Evolutionary conservation across 1,140 invertebrate genomes (phyloP).

Genomic region (Sesamia nonagrioides): DNA sequence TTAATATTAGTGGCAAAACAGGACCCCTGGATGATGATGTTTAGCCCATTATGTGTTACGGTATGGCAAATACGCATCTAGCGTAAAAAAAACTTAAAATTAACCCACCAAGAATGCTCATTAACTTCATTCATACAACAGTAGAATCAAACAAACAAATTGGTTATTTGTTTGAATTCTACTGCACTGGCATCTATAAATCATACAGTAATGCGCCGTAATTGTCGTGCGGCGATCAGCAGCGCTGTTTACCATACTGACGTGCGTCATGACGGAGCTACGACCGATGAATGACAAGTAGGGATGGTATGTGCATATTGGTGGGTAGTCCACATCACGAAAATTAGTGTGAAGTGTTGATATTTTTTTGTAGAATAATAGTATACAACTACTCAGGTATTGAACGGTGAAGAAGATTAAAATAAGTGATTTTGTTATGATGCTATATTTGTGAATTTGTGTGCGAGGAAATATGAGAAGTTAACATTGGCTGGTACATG

Average conservation of each 20-base stretch:
- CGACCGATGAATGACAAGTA: slow-evolving; percentile 19
- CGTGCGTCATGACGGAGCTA: slow-evolving; percentile 43
- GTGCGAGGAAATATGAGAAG: no score
- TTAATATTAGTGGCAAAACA: no score
- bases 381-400: no score
- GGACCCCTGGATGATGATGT: no score
- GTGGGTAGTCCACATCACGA: background rate
- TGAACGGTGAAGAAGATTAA: no score
- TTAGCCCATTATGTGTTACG: no score
- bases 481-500: no score
- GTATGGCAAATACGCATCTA: no score
- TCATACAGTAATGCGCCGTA: slow-evolving; percentile 18
- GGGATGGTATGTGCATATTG: background rate
- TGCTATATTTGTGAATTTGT: no score
- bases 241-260: slow-evolving; percentile 23
- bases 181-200: slow-evolving; percentile 21
- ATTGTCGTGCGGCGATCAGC: slow-evolving; percentile 41
- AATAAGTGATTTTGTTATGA: no score
- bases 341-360: background rate
- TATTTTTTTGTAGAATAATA: background rate
- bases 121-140: slow-evolving; percentile 1
- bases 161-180: no score
- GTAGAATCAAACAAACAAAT: background rate
- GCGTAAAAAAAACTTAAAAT: background rate
- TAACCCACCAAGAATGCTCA: background rate